A percentile compares a stretch with the other conserved stretches of the same genome.
Evolutionary conservation across 2,113 vertebrate species (phyloP).

Genomic region (Oncorhynchus mykiss): DNA sequence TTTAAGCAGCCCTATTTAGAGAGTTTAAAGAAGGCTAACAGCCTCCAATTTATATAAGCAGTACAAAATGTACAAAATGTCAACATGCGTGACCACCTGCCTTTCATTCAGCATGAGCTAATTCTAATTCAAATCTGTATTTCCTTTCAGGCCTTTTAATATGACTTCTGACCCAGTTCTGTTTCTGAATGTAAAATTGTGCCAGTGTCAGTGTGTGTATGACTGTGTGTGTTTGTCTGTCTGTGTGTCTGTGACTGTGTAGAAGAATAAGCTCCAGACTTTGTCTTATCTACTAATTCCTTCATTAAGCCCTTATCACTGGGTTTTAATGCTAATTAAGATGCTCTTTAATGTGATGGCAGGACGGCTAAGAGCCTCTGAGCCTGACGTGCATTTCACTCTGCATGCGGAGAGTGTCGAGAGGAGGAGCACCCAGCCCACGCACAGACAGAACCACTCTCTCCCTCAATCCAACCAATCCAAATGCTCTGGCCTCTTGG

Average conservation of each 20-base stretch:
- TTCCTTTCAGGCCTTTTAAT: constrained; percentile 38
- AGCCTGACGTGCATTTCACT: constrained; percentile 52
- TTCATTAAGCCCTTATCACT: constrained; percentile 76
- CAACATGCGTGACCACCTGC: too few relatives aligned
- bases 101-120: background rate
- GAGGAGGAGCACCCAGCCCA: constrained; percentile 35
- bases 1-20: too few relatives aligned
- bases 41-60: background rate
- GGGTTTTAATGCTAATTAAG: constrained; percentile 77
- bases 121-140: background rate
- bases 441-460: constrained; percentile 57
- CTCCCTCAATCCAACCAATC: background rate
- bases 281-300: constrained; percentile 75
- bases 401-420: constrained; percentile 47
- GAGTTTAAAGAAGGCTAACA: background rate
- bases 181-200: constrained; percentile 43
- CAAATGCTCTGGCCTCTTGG: background rate
- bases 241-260: constrained; percentile 54
- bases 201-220: constrained; percentile 43
- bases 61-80: too few relatives aligned
- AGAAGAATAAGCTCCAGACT: constrained; percentile 58
- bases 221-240: constrained; percentile 20
- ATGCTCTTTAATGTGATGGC: constrained; percentile 70
- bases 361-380: constrained; percentile 52
- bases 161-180: constrained; percentile 23